Evolutionary conservation across 2,113 vertebrate species (phyloP).

Genomic region (Xenus cinereus): DNA sequence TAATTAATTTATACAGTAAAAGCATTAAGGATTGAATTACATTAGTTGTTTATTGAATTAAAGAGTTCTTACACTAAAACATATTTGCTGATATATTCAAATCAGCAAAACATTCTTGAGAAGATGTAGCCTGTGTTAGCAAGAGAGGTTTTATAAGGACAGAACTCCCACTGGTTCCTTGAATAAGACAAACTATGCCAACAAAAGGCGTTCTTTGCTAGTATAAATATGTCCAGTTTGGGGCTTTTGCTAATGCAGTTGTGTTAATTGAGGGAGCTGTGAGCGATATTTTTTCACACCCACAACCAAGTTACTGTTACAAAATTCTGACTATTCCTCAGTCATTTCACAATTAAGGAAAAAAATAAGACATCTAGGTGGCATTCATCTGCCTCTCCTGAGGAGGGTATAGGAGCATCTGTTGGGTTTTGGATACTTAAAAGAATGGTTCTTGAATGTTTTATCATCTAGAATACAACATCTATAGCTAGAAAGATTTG

Average conservation of each 20-base stretch:
- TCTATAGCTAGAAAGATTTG: background rate
- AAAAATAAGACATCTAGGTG: background rate
- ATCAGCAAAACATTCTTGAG: background rate
- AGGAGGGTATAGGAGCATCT: background rate
- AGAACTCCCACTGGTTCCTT: background rate
- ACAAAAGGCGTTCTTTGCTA: background rate
- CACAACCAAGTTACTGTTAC: background rate
- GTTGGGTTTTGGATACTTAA: background rate
- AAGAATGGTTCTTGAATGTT: background rate
- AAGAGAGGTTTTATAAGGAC: constrained; percentile 9
- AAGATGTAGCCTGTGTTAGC: background rate
- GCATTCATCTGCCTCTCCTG: background rate
- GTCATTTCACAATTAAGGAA: background rate
- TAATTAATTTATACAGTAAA: background rate
- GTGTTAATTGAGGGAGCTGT: background rate
- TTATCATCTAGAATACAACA: background rate
- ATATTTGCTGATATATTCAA: background rate
- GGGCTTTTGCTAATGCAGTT: background rate
- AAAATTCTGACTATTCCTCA: background rate
- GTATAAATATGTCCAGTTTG: constrained; percentile 1
- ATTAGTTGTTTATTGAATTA: background rate
- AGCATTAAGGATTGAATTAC: background rate
- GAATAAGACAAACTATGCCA: background rate
- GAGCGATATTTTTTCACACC: background rate
- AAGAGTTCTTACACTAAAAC: background rate